These are phyloP conservation scores for Enhydra lutris DNA, from an alignment of 2,113 vertebrate genomes.

Conservation along the genomic window DNA sequence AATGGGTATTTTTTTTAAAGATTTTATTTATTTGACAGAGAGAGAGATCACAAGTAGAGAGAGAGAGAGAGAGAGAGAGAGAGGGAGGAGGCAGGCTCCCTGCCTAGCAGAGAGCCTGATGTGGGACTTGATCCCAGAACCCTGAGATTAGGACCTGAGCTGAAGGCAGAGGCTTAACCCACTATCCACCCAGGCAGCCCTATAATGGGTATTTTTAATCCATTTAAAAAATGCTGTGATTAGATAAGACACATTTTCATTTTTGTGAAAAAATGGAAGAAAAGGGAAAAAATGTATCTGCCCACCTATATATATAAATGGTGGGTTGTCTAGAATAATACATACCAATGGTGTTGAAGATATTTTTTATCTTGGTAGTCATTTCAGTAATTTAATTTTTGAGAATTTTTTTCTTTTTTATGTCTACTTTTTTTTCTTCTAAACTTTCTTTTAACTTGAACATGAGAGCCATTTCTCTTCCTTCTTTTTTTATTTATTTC, in stretches of 20 bases:
- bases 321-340: neutral
- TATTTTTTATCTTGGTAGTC: neutral
- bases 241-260: neutral
- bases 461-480: neutral
- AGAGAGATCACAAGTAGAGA: too few relatives aligned
- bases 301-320: too few relatives aligned
- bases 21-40: too few relatives aligned
- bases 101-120: too few relatives aligned
- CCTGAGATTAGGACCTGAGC: too few relatives aligned
- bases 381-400: slow-evolving; percentile 14
- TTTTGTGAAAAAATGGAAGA: neutral
- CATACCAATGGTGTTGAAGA: neutral
- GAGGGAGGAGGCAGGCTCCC: too few relatives aligned
- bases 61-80: too few relatives aligned
- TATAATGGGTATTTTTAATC: neutral
- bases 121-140: too few relatives aligned
- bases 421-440: neutral
- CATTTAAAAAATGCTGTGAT: neutral
- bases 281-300: neutral
- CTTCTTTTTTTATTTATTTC: neutral
- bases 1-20: neutral
- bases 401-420: neutral
- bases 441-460: neutral
- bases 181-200: too few relatives aligned
- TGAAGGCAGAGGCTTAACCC: too few relatives aligned